phyloP scores from a whole-genome alignment of 2,888 invertebrate species.

The Baccha elongata region DNA sequence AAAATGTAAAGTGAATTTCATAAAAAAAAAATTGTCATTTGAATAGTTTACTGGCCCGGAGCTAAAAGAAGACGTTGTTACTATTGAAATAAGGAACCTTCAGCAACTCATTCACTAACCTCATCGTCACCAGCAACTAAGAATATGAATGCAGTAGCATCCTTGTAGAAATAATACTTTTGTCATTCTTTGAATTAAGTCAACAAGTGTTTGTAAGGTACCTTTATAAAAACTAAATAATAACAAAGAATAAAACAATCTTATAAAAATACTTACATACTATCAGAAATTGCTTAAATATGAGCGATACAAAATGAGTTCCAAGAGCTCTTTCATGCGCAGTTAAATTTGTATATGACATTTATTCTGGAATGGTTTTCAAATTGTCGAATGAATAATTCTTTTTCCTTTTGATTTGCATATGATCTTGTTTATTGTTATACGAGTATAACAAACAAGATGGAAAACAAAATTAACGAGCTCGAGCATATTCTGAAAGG shows the following conservation, averaged over 20 bases:
- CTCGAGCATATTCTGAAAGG: not conserved
- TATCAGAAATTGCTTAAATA: conserved; percentile 30
- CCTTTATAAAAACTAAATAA: not conserved
- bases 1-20: not conserved
- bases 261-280: not conserved
- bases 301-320: conserved; percentile 17
- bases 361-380: conserved; percentile 33
- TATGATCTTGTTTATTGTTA: conserved; percentile 46
- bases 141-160: not conserved
- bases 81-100: conserved; percentile 9
- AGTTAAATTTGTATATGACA: conserved; percentile 20
- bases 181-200: conserved; percentile 7
- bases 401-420: conserved; percentile 28
- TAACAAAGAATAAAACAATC: not conserved
- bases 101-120: conserved; percentile 6
- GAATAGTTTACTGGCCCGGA: not conserved
- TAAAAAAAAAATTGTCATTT: not conserved
- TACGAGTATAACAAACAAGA: conserved; percentile 26
- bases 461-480: not conserved
- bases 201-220: not conserved
- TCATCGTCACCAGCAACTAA: too few species aligned
- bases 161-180: conserved; percentile 9
- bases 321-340: conserved; percentile 17
- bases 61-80: not conserved
- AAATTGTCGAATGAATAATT: conserved; percentile 43